These are phyloP conservation scores for Eueremaeus valkanovi DNA, from an alignment of 2,888 invertebrate species.

Conservation along the genomic window DNA sequence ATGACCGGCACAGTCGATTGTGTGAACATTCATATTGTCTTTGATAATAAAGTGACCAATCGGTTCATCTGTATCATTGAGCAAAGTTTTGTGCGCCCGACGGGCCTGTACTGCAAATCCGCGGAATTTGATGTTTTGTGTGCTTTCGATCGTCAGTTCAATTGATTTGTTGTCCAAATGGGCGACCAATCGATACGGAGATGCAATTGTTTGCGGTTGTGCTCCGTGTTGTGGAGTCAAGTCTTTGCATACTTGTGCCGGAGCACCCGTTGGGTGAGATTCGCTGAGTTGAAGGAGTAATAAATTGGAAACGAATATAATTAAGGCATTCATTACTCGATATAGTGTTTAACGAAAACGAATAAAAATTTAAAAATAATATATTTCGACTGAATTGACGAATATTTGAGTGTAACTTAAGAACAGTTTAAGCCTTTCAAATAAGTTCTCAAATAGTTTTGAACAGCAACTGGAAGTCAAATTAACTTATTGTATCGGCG, in stretches of 20 bases:
- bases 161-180: background rate
- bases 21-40: background rate
- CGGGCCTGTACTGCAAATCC: conserved; percentile 37
- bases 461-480: too few species aligned
- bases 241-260: conserved; percentile 23
- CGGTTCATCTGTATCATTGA: background rate
- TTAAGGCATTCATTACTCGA: background rate
- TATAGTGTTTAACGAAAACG: too few species aligned
- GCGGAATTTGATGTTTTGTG: background rate
- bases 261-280: conserved; percentile 37
- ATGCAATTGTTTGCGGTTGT: conserved; percentile 31
- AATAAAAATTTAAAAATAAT: too few species aligned
- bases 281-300: background rate
- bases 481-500: too few species aligned
- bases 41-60: conserved; percentile 1
- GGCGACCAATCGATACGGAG: background rate
- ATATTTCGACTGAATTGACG: too few species aligned
- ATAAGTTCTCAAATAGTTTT: too few species aligned
- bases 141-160: background rate
- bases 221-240: conserved; percentile 37
- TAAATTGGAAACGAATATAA: background rate
- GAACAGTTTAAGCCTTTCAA: too few species aligned
- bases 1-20: background rate
- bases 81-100: too few species aligned
- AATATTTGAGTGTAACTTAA: too few species aligned